Evolutionary conservation across 2,888 invertebrate genomes (phyloP), one percentile per base, ranked within the genome.

Genomic region (Eucera pruinosa): DNA sequence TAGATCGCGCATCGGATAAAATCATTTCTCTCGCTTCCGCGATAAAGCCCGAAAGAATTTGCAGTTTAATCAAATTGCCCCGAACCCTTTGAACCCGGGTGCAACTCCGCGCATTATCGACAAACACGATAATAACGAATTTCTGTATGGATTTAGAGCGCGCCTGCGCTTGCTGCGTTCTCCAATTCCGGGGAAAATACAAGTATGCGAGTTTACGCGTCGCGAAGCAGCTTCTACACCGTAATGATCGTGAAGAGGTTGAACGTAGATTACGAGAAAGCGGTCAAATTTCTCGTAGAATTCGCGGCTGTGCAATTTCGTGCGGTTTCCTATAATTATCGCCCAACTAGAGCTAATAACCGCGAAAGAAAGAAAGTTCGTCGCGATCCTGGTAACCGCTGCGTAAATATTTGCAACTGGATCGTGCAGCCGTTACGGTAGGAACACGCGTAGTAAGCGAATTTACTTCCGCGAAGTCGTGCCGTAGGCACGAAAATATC

Each of bases 211-310:
- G n/a, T 48, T 41, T 48, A 55, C 48, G 41, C 30, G 15, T 11
- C 23, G 39, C 13, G 48, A 43, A 30, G 36, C 25, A 25, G 4
- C 36, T 39, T 47, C n/a, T 7, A 33, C 11, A 27, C 25, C 13
- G 23, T 23, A 55, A 69, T 41, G 47, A 69, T 55, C 45, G 13
- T 39, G 47, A 70, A 70, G 39, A 47, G 39, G 13, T 15, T 20
- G 33, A 18, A 20, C 45, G 13, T 11, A n/a, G 15, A 39, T 4
- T 23, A 45, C 39, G 9, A 27, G 15, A 54, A 23, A 65, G 20
- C 41, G 30, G 33, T n/a, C n/a, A 23, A 23, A 30, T 18, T 13
- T 18, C 13, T 50, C 25, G 13, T 4, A 23, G 36, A 39, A 36
- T 48, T 25, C 36, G 33, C 3, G 47, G 36, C 13, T n/a, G n/a